These are phyloP conservation scores for Cryptus viduatorius DNA, from an alignment of 2,888 invertebrate species.

Conservation along the genomic window DNA sequence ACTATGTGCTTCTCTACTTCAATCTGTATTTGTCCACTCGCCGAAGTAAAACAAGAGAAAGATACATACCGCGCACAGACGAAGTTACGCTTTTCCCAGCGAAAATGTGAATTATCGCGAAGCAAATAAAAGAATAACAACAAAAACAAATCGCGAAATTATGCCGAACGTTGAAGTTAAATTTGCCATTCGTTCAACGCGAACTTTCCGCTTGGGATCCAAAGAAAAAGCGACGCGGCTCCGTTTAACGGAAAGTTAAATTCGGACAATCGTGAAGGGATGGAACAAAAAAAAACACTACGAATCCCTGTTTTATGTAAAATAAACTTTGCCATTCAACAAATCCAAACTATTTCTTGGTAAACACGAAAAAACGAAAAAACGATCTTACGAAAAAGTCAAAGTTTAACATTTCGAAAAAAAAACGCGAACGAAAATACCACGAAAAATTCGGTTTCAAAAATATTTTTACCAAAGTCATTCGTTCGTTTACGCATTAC, in stretches of 20 bases:
- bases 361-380: neutral
- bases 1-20: neutral
- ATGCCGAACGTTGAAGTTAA: neutral
- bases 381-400: neutral
- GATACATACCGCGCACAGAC: neutral
- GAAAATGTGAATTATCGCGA: neutral
- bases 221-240: neutral
- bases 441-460: neutral
- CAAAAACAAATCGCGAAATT: neutral
- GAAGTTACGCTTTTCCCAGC: neutral
- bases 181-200: neutral
- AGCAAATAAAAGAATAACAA: neutral
- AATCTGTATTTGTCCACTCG: neutral
- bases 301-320: no score
- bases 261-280: neutral
- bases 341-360: neutral
- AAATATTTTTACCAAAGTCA: slow-evolving; percentile 45
- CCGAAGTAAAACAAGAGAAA: neutral
- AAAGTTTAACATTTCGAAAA: neutral
- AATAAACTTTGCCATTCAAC: neutral
- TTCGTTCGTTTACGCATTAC: slow-evolving; percentile 33
- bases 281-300: neutral
- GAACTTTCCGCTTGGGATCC: neutral
- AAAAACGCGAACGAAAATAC: neutral
- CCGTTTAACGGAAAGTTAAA: neutral